Evolutionary conservation across 2,888 invertebrate species (phyloP).

Genomic region (Idaea straminata): DNA sequence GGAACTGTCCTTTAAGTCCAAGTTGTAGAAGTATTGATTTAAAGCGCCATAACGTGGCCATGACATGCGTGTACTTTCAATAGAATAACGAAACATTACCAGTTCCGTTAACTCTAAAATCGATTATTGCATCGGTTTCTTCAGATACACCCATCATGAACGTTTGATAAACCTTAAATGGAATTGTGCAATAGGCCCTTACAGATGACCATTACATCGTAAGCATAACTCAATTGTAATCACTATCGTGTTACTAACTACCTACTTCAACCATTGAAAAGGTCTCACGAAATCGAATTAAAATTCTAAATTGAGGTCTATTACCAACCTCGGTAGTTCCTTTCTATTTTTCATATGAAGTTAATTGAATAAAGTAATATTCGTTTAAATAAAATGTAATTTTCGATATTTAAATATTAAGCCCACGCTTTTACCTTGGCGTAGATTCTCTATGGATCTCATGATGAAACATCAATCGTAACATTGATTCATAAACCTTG

Average conservation of each 20-base stretch:
- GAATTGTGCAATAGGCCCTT: neutral
- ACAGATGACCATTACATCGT: neutral
- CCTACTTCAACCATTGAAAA: neutral
- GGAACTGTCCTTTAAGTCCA: no score
- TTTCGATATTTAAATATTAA: neutral
- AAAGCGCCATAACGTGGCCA: no score
- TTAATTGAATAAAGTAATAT: neutral
- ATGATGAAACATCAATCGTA: neutral
- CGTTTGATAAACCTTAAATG: no score
- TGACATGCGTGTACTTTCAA: no score
- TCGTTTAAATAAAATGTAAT: neutral
- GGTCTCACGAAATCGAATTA: slow-evolving; percentile 1
- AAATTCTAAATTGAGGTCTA: neutral
- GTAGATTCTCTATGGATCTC: neutral
- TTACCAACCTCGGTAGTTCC: neutral
- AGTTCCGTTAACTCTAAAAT: neutral
- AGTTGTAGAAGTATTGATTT: no score
- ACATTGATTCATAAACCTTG: neutral
- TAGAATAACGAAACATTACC: no score
- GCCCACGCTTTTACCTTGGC: neutral
- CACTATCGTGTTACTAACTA: neutral
- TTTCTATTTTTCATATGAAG: neutral
- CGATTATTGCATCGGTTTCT: neutral
- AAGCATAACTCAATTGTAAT: neutral
- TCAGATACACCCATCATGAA: neutral